A percentile compares a stretch with the other conserved stretches of the same genome.
Conservation (phyloP, 1,140 invertebrate genomes). For the Reticulitermes speratus region DNA sequence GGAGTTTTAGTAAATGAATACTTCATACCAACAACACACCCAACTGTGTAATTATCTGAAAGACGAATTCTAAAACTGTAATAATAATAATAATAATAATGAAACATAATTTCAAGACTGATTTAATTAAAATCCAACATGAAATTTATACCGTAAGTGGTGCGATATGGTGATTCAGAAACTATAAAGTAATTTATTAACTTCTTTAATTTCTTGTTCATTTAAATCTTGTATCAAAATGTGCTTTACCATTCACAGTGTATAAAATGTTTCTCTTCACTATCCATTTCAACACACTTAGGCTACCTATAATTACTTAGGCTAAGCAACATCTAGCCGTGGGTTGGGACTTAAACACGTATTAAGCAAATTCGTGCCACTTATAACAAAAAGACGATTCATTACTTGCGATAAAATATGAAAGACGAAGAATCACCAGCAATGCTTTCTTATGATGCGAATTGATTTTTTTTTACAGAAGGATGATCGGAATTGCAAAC, state of each 20-base stretch:
- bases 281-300: constrained; percentile 29
- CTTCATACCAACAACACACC: too few relatives aligned
- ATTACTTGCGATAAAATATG: too few relatives aligned
- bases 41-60: too few relatives aligned
- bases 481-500: too few relatives aligned
- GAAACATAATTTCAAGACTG: neutral
- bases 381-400: too few relatives aligned
- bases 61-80: too few relatives aligned
- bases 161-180: neutral
- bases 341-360: neutral
- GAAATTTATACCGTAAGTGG: neutral
- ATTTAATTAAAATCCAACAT: neutral
- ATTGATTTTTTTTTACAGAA: too few relatives aligned
- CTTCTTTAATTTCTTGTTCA: neutral
- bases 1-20: too few relatives aligned
- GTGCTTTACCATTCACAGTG: constrained; percentile 32
- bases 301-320: constrained; percentile 25
- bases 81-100: neutral
- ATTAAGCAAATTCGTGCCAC: too few relatives aligned
- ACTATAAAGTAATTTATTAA: neutral
- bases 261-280: constrained; percentile 32
- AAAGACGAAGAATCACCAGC: too few relatives aligned
- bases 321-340: neutral
- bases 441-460: too few relatives aligned
- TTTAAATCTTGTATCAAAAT: constrained; percentile 35